Evolutionary conservation across 1,140 invertebrate species (phyloP).

Genomic region (Batillaria attramentaria): DNA sequence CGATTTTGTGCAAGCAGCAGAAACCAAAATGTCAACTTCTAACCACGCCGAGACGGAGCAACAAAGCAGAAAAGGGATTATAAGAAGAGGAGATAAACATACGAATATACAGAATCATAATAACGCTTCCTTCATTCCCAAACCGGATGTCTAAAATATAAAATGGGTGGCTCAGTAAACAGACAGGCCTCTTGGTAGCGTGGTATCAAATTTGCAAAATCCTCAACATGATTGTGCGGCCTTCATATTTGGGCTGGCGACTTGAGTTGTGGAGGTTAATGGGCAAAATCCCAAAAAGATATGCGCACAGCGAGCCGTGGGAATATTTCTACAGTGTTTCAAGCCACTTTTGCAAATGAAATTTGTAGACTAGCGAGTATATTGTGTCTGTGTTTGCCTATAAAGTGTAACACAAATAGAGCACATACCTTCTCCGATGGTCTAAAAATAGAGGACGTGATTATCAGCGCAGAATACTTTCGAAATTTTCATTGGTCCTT

Average conservation of each 20-base stretch:
- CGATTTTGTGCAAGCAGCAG: slow-evolving; percentile 37
- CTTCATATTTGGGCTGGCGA: slow-evolving; percentile 34
- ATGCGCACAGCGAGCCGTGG: neutral
- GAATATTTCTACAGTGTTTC: neutral
- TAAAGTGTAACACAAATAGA: slow-evolving; percentile 41
- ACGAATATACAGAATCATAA: too few species aligned
- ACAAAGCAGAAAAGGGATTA: slow-evolving; percentile 1
- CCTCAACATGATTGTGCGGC: slow-evolving; percentile 34
- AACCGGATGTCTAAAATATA: slow-evolving; percentile 13
- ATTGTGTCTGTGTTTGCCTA: slow-evolving; percentile 24
- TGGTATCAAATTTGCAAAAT: slow-evolving; percentile 44
- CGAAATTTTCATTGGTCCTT: slow-evolving; percentile 43
- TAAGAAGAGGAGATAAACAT: too few species aligned
- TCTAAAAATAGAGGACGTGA: slow-evolving; percentile 50
- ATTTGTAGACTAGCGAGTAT: slow-evolving; percentile 18
- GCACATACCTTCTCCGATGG: slow-evolving; percentile 54
- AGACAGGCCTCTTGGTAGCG: slow-evolving; percentile 32
- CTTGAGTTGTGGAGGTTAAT: slow-evolving; percentile 15
- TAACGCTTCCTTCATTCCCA: too few species aligned
- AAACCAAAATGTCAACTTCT: slow-evolving; percentile 42
- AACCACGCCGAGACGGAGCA: slow-evolving; percentile 3
- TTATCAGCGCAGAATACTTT: slow-evolving; percentile 27
- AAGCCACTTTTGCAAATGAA: slow-evolving; percentile 6
- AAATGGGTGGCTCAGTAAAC: slow-evolving; percentile 20
- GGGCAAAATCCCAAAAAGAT: slow-evolving; percentile 4